Conservation (phyloP, 2,797 vertebrate species). For the Rhadinocentrus ornatus region DNA sequence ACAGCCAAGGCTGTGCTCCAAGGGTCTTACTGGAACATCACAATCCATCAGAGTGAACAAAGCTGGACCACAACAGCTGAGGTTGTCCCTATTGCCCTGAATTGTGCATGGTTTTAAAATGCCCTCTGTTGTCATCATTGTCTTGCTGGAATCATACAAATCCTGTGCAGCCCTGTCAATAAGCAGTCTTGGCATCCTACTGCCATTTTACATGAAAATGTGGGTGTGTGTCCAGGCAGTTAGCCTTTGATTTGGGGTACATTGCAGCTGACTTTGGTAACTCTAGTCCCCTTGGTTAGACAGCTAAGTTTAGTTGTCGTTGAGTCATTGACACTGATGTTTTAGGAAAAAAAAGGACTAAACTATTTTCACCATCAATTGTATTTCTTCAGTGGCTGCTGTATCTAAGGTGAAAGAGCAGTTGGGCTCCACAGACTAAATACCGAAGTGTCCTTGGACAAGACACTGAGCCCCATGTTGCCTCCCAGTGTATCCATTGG, state of each 20-base stretch:
- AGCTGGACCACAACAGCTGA: conserved; percentile 36
- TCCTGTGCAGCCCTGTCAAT: conserved; percentile 7
- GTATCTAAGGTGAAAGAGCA: no score
- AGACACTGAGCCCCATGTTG: no score
- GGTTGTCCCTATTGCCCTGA: conserved; percentile 27
- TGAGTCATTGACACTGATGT: not conserved
- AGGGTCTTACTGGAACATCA: conserved; percentile 51
- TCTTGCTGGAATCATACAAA: conserved; percentile 25
- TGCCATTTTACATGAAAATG: conserved; percentile 22
- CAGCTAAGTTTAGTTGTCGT: not conserved
- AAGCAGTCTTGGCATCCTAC: conserved; percentile 20
- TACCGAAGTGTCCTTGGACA: no score
- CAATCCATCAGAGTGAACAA: conserved; percentile 47
- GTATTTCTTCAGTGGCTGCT: not conserved
- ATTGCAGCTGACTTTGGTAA: conserved; percentile 32
- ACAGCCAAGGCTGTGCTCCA: conserved; percentile 56
- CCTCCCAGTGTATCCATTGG: no score
- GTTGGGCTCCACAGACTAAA: no score
- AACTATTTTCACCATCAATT: not conserved
- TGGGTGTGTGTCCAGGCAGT: conserved; percentile 25
- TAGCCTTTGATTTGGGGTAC: conserved; percentile 32
- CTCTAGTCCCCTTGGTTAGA: conserved; percentile 11
- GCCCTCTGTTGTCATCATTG: not conserved
- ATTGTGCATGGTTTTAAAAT: conserved; percentile 24
- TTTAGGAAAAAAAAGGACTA: not conserved